Evolutionary conservation across 2,113 vertebrate species (phyloP).

Genomic region (Cynopterus brachyotis): DNA sequence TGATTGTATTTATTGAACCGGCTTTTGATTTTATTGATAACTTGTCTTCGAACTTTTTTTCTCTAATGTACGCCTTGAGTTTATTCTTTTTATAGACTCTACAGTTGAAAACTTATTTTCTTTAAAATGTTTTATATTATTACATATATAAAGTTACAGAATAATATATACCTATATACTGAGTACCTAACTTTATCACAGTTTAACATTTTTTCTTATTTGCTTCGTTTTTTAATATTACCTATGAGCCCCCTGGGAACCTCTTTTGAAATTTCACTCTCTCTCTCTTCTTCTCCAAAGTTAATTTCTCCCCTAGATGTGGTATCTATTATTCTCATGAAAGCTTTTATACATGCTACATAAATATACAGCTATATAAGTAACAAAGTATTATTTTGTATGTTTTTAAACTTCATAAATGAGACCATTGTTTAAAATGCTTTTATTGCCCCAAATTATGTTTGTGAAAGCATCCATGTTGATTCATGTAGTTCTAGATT

Average conservation of each 20-base stretch:
- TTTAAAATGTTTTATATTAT: background rate
- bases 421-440: background rate
- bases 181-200: background rate
- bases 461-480: background rate
- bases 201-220: background rate
- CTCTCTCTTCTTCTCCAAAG: background rate
- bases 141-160: background rate
- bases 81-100: slow-evolving; percentile 15
- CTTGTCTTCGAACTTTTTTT: background rate
- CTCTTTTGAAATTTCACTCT: background rate
- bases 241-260: background rate
- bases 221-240: background rate
- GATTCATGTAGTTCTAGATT: background rate
- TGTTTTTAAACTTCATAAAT: background rate
- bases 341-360: background rate
- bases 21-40: slow-evolving; percentile 14
- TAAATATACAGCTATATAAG: background rate
- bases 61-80: background rate
- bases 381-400: background rate
- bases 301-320: background rate
- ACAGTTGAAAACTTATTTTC: background rate
- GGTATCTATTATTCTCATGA: background rate
- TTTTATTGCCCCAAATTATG: background rate
- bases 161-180: background rate
- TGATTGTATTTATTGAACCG: background rate